Conservation (phyloP, 2,797 vertebrate genomes). For the Siniperca obscura region DNA sequence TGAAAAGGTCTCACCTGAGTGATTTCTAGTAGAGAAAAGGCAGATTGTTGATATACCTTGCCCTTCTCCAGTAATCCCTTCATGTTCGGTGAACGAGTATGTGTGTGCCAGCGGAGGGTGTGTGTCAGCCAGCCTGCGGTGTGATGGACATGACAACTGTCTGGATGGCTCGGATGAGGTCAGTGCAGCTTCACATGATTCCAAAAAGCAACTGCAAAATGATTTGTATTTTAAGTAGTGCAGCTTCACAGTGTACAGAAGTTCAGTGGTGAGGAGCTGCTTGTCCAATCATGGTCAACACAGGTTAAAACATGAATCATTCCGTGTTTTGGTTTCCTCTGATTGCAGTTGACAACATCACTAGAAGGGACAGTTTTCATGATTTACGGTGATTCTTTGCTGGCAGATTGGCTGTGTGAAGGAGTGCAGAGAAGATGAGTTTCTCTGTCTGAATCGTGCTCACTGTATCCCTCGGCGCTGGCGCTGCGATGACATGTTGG, state of each 20-base stretch:
- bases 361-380: not conserved
- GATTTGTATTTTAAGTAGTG: not conserved
- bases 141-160: constrained; percentile 95
- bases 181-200: constrained; percentile 60
- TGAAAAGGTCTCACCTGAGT: constrained; percentile 4
- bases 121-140: constrained; percentile 92
- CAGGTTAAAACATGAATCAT: constrained; percentile 7
- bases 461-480: constrained; percentile 95
- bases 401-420: constrained; percentile 93
- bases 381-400: constrained; percentile 5
- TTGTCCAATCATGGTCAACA: not conserved
- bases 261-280: not conserved
- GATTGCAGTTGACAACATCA: constrained; percentile 35
- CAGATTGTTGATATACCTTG: constrained; percentile 11
- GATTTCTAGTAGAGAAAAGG: constrained; percentile 4
- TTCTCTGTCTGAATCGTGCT: constrained; percentile 94
- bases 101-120: constrained; percentile 94
- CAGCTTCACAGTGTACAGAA: not conserved
- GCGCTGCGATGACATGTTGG: constrained; percentile 94
- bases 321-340: constrained; percentile 15
- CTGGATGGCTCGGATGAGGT: constrained; percentile 98
- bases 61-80: constrained; percentile 87
- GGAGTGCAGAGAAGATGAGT: constrained; percentile 95
- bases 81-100: constrained; percentile 95
- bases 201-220: not conserved